Evolutionary conservation across 2,797 vertebrate genomes (phyloP).

Genomic region (Spheniscus humboldti): DNA sequence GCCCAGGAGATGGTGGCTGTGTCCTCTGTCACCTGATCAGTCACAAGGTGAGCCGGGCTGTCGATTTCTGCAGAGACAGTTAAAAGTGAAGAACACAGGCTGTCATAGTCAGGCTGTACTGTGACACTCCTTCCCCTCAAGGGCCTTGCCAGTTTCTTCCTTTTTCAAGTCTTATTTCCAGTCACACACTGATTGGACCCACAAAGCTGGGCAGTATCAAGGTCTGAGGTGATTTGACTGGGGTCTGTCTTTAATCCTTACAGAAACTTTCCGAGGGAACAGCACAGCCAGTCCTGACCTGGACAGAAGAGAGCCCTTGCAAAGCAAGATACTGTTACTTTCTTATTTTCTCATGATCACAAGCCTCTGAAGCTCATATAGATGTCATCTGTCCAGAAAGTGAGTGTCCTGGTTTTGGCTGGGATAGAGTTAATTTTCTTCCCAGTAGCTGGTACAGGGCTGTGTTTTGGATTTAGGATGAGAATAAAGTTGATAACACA

Average conservation of each 20-base stretch:
- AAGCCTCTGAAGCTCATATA: background rate
- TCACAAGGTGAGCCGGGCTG: slow-evolving; percentile 73
- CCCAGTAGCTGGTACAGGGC: no score
- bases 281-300: background rate
- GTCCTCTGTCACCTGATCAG: slow-evolving; percentile 70
- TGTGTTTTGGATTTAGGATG: no score
- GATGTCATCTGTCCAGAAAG: background rate
- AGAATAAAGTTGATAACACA: no score
- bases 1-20: slow-evolving; percentile 75
- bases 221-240: background rate
- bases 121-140: background rate
- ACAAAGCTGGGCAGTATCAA: background rate
- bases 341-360: background rate
- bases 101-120: background rate
- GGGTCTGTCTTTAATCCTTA: background rate
- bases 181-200: background rate
- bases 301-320: background rate
- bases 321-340: background rate
- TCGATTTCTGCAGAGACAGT: slow-evolving; percentile 66
- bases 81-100: background rate
- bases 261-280: background rate
- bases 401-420: background rate
- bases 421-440: no score
- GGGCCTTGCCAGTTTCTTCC: background rate
- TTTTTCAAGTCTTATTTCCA: background rate